Evolutionary conservation across 2,888 invertebrate genomes (phyloP), one percentile per base, ranked within the genome.

Genomic region (Macaria notata): DNA sequence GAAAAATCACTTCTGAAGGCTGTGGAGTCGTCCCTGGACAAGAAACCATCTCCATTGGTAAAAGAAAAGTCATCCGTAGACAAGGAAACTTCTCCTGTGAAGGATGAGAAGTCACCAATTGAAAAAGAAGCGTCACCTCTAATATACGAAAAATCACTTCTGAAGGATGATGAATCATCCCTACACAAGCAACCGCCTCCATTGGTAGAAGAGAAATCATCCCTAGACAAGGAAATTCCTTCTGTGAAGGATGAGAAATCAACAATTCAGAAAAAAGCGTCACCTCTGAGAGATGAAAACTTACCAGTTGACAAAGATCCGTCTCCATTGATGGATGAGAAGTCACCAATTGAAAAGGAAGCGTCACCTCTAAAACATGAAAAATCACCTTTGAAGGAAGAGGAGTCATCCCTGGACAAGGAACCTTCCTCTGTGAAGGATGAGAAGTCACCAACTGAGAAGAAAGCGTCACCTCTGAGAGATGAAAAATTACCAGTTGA

Each of bases 381-480:
- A 1, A 0, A 59, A 61, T 29, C 29, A 53, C 33, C 7, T 8
- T 0, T 19, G 19, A 19, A 19, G 2, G 19, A 19, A 19, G 19
- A 19, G 19, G 19, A 19, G 19, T 19, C 19, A 19, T 19, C 19
- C 19, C 19, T 31, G 46, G 63, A 58, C 3, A 59, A 61, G 9
- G 46, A 8, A 4, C 54, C 56, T 50, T 19, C 19, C 2, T 2
- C 19, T 19, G 19, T 43, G 8, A 9, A 33, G 3, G 49, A 50
- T 9, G 41, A 50, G 9, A 43, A 19, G 9, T 4, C n/a, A 42
- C 31, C 8, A 33, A 38, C 46, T 43, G 52, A 45, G 4, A 62
- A 66, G 31, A 58, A 39, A 9, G 41, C 61, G 41, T 69, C 63
- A 38, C 55, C 62, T 7, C 39, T 54, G 9, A 48, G 3, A 9